Base-by-base conservation (phyloP, 2,797 vertebrate genomes). In the Tangara arthus region DNA sequence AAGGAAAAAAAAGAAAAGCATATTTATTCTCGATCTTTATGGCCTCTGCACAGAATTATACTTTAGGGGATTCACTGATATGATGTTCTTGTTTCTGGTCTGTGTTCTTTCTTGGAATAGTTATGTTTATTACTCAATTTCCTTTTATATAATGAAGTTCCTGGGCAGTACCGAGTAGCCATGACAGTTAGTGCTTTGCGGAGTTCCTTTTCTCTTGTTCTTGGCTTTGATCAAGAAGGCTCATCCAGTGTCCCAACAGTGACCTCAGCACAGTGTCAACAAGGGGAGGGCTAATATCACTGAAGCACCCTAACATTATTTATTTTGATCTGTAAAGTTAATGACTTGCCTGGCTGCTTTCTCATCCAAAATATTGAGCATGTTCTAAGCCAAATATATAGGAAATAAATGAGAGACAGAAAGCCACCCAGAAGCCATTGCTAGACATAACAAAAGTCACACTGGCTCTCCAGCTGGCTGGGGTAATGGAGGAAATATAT, bases 391-490 rank as follows among this genome's bases (percentile, higher is more conserved):
- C 90, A 97, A 97, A 96, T 81, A 50, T 84, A 96, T 93, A 94
- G 72, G 66, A 95, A 97, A 94, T 69, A 96, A 97, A 95, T 65
- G 37, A 81, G 17, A 96, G 32, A 42, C 66, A 94, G 85, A 93
- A 95, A 86, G 53, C 32, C 80, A 83, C 96, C 66, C 91, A 90
- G 89, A 97, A 96, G 41, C n/a, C 89, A 92, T 96, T 97, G 75
- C 42, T 59, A 96, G 90, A 91, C 66, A 78, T 82, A 97, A 94
- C 49, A 96, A 94, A 89, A 85, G 71, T 96, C 50, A 78, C 42
- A 87, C 20, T 90, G 80, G 30, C 47, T 95, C 65, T 96, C 80
- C 65, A 78, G 82, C 11, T 92, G 71, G 24, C 49, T 81, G 26
- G 72, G 66, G 39, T 91, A 82, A 91, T 61, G 85, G 2, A 2